phyloP scores from a whole-genome alignment of 2,888 invertebrate genomes.

The Silvanus unidentatus region DNA sequence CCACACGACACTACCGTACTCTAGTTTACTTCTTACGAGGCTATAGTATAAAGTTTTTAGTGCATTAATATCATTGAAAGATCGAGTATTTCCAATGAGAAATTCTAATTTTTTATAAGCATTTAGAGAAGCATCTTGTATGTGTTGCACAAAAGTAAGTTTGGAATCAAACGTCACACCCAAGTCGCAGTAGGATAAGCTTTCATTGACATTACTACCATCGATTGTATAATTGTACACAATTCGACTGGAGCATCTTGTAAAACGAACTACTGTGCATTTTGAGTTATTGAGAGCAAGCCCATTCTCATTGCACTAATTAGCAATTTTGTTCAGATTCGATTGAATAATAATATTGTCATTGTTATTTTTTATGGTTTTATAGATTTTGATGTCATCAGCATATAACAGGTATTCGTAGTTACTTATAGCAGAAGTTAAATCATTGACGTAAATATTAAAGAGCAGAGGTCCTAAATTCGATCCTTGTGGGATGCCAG shows the following conservation, averaged over 20 bases:
- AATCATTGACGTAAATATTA: neutral
- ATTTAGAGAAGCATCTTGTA: no score
- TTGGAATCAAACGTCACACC: no score
- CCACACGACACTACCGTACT: conserved; percentile 3
- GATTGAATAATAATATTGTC: neutral
- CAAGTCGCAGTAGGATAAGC: no score
- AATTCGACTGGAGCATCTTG: neutral
- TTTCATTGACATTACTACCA: no score
- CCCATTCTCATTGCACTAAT: neutral
- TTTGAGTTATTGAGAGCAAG: neutral
- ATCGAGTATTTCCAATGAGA: neutral
- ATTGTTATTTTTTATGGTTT: neutral
- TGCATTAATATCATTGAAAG: neutral
- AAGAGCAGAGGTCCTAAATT: neutral
- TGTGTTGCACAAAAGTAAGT: no score
- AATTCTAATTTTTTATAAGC: conserved; percentile 1
- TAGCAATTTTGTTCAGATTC: neutral
- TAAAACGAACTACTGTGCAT: neutral
- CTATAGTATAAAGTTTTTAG: conserved; percentile 1
- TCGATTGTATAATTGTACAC: no score
- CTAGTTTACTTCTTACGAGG: conserved; percentile 2
- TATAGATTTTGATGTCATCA: neutral
- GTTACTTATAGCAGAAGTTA: neutral
- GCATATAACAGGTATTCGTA: neutral
- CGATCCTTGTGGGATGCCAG: neutral